Evolutionary conservation across 2,888 invertebrate species (phyloP), one percentile per base, ranked within the genome.

Genomic region (Arrhopalites spinosus): DNA sequence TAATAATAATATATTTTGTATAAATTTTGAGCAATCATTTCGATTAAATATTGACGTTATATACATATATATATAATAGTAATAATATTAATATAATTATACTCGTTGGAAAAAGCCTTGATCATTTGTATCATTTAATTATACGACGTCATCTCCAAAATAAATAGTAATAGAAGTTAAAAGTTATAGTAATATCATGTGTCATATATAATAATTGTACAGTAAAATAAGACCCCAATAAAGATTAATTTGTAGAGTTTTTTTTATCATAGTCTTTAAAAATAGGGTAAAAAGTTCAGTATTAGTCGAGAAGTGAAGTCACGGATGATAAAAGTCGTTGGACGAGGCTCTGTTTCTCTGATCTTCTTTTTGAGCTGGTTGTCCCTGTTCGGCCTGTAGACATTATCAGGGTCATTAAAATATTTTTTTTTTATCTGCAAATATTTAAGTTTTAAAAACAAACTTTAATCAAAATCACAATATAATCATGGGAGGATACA

Each of bases 321-420:
- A 68, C 68, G 47, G 68, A 43, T 68, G 68, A 68, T 13, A 47
- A 17, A 27, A 68, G 68, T 68, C 47, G 43, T 25, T 68, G 45
- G 1, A 68, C 20, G 20, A 68, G 27, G 47, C 68, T 68, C 47
- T 68, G 68, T 47, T 68, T 68, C 68, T 68, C 68, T 68, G 47
- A 43, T 59, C 25, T 59, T 59, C 59, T 17, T 59, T 59, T 59
- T 23, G 59, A 59, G 27, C 25, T 59, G 59, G 59, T 20, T 59
- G 53, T n/a, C 1, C 25, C 25, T 25, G 59, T 27, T 3, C 59
- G 59, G 23, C 59, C 59, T 59, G 59, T 59, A 11, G 5, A 59
- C 8, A 25, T 2, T 7, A 25, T 27, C 1, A 59, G 25, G 5
- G 13, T 59, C 25, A 25, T 3, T 2, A 53, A 5, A 1, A 53